A percentile compares a stretch with the other conserved stretches of the same genome.
Conservation (phyloP, 2,113 vertebrate species). For the Corvus cornix region DNA sequence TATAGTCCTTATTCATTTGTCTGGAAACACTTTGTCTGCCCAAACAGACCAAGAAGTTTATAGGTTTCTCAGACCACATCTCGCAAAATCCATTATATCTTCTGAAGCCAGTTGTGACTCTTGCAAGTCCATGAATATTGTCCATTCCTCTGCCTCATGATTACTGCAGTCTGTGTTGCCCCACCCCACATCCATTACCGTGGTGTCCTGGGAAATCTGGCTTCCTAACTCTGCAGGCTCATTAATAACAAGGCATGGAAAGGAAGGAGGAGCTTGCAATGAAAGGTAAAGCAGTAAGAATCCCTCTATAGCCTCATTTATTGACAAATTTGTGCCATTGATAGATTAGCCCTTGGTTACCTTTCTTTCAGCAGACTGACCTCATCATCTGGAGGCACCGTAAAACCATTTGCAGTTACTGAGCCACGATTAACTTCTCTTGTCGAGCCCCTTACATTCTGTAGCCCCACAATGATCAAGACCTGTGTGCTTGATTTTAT, state of each 20-base stretch:
- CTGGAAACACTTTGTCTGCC: background rate
- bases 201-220: background rate
- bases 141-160: background rate
- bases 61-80: background rate
- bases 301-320: background rate
- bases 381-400: constrained; percentile 3
- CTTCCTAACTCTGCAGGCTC: background rate
- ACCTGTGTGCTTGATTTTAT: background rate
- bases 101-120: background rate
- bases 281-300: background rate
- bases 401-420: background rate
- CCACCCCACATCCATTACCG: background rate
- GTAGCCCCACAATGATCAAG: background rate
- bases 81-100: background rate
- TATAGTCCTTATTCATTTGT: background rate
- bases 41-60: background rate
- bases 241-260: background rate
- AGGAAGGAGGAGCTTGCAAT: background rate
- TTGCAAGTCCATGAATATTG: background rate
- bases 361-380: background rate
- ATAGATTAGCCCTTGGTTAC: constrained; percentile 20
- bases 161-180: background rate
- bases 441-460: background rate
- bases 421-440: background rate
- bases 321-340: background rate